phyloP scores from a whole-genome alignment of 1,140 invertebrate genomes.

The Homalodisca vitripennis region DNA sequence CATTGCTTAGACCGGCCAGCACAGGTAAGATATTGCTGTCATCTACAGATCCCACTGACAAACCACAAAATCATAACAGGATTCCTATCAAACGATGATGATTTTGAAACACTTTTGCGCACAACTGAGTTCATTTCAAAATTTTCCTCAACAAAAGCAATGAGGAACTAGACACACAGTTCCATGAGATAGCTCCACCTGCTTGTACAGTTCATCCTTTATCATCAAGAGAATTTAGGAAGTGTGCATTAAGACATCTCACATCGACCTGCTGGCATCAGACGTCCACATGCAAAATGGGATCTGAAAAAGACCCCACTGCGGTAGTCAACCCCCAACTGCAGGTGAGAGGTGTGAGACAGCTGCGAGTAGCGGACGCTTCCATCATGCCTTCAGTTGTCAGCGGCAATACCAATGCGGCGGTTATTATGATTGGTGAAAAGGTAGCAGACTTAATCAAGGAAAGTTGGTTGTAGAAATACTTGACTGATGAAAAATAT shows the following conservation, averaged over 20 bases:
- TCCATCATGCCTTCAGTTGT: slow-evolving; percentile 86
- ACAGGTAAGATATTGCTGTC: slow-evolving; percentile 63
- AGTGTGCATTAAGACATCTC: slow-evolving; percentile 68
- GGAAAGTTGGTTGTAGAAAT: slow-evolving; percentile 57
- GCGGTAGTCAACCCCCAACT: slow-evolving; percentile 81
- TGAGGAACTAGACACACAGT: slow-evolving; percentile 36
- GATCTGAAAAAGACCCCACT: slow-evolving; percentile 65
- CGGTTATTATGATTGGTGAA: slow-evolving; percentile 84
- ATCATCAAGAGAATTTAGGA: slow-evolving; percentile 69
- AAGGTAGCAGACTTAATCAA: slow-evolving; percentile 82
- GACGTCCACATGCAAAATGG: slow-evolving; percentile 82
- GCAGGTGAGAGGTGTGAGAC: slow-evolving; percentile 72
- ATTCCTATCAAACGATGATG: slow-evolving; percentile 67
- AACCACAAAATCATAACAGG: slow-evolving; percentile 79
- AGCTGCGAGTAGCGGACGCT: slow-evolving; percentile 81
- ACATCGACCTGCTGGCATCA: slow-evolving; percentile 87
- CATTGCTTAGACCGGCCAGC: slow-evolving; percentile 56
- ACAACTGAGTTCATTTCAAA: slow-evolving; percentile 27
- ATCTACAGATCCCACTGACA: slow-evolving; percentile 61
- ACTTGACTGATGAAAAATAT: too few species aligned
- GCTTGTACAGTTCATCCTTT: slow-evolving; percentile 63
- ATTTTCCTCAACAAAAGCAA: slow-evolving; percentile 36
- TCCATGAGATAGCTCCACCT: slow-evolving; percentile 58
- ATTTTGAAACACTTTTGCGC: slow-evolving; percentile 63
- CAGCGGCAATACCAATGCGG: slow-evolving; percentile 80